A percentile compares a stretch with the other conserved stretches of the same genome.
These are phyloP conservation scores for Gymnarchus niloticus DNA, from an alignment of 2,113 vertebrate species.

Conservation along the genomic window DNA sequence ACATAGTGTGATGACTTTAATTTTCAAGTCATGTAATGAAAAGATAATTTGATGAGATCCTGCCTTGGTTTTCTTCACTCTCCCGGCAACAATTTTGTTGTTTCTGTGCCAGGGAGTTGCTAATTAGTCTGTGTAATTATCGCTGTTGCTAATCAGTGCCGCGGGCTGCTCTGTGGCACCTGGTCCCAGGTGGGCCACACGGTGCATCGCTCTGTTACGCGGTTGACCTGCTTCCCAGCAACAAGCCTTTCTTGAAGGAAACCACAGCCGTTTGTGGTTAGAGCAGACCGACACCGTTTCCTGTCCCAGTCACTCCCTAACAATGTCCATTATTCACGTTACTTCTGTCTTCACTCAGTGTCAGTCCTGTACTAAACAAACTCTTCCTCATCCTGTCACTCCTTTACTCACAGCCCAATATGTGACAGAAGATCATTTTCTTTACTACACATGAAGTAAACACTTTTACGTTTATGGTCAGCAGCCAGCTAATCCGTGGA, in stretches of 20 bases:
- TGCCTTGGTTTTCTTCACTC: slow-evolving; percentile 23
- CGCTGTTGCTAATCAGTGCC: slow-evolving; percentile 40
- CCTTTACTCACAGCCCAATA: background rate
- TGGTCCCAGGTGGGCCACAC: slow-evolving; percentile 32
- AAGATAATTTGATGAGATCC: slow-evolving; percentile 14
- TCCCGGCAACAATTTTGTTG: slow-evolving; percentile 29
- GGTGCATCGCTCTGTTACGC: slow-evolving; percentile 34
- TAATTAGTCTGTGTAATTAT: slow-evolving; percentile 49
- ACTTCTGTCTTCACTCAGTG: background rate
- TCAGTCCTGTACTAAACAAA: slow-evolving; percentile 22
- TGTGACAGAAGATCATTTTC: background rate
- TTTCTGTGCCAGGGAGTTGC: slow-evolving; percentile 39
- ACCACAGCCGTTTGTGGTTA: background rate
- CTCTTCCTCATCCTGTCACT: background rate
- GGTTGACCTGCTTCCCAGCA: slow-evolving; percentile 41
- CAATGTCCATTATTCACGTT: background rate
- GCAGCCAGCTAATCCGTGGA: background rate
- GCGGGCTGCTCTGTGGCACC: slow-evolving; percentile 34
- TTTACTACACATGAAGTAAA: background rate
- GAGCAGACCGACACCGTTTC: background rate
- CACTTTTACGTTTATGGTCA: background rate
- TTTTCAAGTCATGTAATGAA: slow-evolving; percentile 26
- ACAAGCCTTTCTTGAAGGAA: slow-evolving; percentile 19
- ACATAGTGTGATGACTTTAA: slow-evolving; percentile 20
- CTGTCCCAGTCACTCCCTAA: background rate